Evolutionary conservation across 2,797 vertebrate genomes (phyloP).

Genomic region (Thamnophis elegans): DNA sequence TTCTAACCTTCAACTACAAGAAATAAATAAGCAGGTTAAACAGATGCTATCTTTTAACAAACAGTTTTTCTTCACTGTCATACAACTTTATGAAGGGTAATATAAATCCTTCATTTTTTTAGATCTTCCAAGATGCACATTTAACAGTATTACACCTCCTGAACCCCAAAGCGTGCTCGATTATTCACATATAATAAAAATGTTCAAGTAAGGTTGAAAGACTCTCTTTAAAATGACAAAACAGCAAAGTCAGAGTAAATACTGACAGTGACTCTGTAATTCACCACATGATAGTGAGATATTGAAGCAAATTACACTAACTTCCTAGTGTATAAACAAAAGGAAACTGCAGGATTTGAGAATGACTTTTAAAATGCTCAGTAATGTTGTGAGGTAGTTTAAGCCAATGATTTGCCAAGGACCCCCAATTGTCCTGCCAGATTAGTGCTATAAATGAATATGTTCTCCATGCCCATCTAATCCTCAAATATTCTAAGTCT

Average conservation of each 20-base stretch:
- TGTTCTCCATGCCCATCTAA: background rate
- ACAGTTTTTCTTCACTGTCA: conserved; percentile 86
- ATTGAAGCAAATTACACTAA: conserved; percentile 47
- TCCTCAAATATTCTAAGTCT: background rate
- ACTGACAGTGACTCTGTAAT: conserved; percentile 48
- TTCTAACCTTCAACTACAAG: conserved; percentile 80
- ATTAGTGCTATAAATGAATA: background rate
- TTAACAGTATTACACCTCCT: conserved; percentile 73
- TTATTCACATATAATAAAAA: conserved; percentile 77
- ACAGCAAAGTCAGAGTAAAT: conserved; percentile 67
- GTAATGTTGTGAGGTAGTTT: background rate
- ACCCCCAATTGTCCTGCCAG: background rate
- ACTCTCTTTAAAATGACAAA: conserved; percentile 68
- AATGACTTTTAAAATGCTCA: background rate
- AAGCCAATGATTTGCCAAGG: background rate
- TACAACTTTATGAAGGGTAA: conserved; percentile 83
- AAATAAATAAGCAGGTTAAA: conserved; percentile 96
- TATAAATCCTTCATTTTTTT: conserved; percentile 81
- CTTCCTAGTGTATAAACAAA: background rate
- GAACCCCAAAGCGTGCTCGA: conserved; percentile 70
- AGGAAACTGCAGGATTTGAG: background rate
- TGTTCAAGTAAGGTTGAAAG: conserved; percentile 68
- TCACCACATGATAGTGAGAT: conserved; percentile 31
- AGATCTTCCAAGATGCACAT: conserved; percentile 74
- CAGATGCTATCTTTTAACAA: conserved; percentile 95